A percentile compares a stretch with the other conserved stretches of the same genome.
phyloP scores from a whole-genome alignment of 2,113 vertebrate genomes.

The Etheostoma cragini region DNA sequence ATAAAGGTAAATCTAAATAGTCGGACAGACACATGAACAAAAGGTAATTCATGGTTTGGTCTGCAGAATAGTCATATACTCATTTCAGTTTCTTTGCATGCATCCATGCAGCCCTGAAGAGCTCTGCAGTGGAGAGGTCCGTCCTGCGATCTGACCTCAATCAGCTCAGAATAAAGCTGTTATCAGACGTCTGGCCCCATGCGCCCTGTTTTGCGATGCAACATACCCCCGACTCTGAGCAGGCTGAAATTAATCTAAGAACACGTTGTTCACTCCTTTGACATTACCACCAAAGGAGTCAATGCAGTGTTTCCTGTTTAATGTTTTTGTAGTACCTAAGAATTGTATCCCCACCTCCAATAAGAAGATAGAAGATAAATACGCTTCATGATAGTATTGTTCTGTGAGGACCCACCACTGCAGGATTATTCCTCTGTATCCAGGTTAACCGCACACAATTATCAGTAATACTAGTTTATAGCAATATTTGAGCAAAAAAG shows the following conservation, averaged over 20 bases:
- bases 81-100: constrained; percentile 62
- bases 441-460: not conserved
- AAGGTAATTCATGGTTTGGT: constrained; percentile 18
- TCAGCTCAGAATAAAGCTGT: constrained; percentile 69
- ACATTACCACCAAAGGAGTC: constrained; percentile 4
- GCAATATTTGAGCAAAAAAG: not conserved
- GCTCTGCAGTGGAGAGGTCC: constrained; percentile 61
- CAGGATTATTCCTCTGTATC: not conserved
- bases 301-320: not conserved
- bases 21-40: not conserved
- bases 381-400: not conserved
- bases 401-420: not conserved
- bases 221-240: constrained; percentile 25
- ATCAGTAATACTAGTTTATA: not conserved
- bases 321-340: not conserved
- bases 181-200: constrained; percentile 41
- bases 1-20: not conserved
- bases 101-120: constrained; percentile 51
- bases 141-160: constrained; percentile 70
- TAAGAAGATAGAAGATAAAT: not conserved
- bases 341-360: not conserved
- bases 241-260: constrained; percentile 47
- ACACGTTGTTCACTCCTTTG: constrained; percentile 14
- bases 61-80: constrained; percentile 35
- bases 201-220: constrained; percentile 27